Conservation (phyloP, 2,888 invertebrate species). For the Alcis repandata region DNA sequence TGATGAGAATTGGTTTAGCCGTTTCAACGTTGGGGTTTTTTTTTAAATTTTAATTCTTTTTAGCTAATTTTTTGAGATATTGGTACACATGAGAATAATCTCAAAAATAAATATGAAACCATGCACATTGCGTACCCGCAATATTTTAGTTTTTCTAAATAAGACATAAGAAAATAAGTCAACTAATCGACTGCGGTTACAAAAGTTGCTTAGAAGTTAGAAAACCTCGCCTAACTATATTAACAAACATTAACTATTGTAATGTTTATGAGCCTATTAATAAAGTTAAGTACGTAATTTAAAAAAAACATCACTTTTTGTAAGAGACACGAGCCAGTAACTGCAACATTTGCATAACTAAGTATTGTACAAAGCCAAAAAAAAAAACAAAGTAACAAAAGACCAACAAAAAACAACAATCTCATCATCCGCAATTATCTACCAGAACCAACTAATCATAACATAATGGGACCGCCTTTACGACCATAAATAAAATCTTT, state of each 20-base stretch:
- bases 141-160: too few relatives aligned
- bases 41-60: too few relatives aligned
- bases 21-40: too few relatives aligned
- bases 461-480: conserved; percentile 74
- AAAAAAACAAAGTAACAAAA: conserved; percentile 44
- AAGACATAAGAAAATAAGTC: too few relatives aligned
- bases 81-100: too few relatives aligned
- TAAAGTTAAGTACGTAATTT: conserved; percentile 20
- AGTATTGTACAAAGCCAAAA: conserved; percentile 47
- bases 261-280: background rate
- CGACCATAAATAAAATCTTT: conserved; percentile 70
- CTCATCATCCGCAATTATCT: conserved; percentile 77
- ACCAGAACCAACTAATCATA: conserved; percentile 71
- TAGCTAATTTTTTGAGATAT: too few relatives aligned
- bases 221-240: background rate
- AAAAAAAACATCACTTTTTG: conserved; percentile 12
- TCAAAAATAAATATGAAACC: too few relatives aligned
- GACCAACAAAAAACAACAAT: conserved; percentile 60
- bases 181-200: too few relatives aligned
- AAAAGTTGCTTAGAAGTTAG: too few relatives aligned
- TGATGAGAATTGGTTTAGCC: too few relatives aligned
- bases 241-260: conserved; percentile 4
- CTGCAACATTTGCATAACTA: conserved; percentile 45
- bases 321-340: conserved; percentile 24
- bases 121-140: too few relatives aligned